These are phyloP conservation scores for Epirrhoe alternata DNA, from an alignment of 2,888 invertebrate genomes.

Conservation along the genomic window DNA sequence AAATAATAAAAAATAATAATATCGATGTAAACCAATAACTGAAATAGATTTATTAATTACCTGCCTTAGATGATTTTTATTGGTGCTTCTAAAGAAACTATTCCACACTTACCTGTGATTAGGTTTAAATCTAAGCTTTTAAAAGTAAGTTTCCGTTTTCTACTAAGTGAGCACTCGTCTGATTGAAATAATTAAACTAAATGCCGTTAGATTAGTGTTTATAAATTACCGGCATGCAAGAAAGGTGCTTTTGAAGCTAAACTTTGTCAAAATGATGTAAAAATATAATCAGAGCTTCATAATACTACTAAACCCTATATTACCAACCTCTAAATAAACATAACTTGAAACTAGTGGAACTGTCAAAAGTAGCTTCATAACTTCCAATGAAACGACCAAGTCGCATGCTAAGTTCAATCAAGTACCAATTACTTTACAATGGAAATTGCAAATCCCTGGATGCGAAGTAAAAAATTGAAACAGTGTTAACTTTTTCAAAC, in stretches of 20 bases:
- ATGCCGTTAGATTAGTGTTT: slow-evolving; percentile 19
- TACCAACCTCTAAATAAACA: too few relatives aligned
- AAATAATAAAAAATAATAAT: too few relatives aligned
- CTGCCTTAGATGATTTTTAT: too few relatives aligned
- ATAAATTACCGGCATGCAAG: slow-evolving; percentile 1
- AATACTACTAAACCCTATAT: too few relatives aligned
- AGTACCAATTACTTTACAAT: slow-evolving; percentile 40
- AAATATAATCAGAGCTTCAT: too few relatives aligned
- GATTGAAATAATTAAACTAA: slow-evolving; percentile 33
- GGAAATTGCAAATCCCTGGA: slow-evolving; percentile 27
- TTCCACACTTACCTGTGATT: neutral
- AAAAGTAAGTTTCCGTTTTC: slow-evolving; percentile 5
- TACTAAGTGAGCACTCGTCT: slow-evolving; percentile 23
- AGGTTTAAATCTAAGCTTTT: neutral
- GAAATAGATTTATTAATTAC: too few relatives aligned
- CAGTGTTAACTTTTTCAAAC: slow-evolving; percentile 10
- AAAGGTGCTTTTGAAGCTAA: slow-evolving; percentile 3
- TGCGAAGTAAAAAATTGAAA: slow-evolving; percentile 24
- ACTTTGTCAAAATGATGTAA: neutral
- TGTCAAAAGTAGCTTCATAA: slow-evolving; percentile 7
- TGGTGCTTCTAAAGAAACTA: too few relatives aligned
- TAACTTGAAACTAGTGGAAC: neutral
- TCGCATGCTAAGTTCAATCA: slow-evolving; percentile 41
- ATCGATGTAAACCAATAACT: too few relatives aligned
- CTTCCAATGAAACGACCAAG: slow-evolving; percentile 25